Base-by-base conservation (phyloP, 2,113 vertebrate species). In the Salminus brasiliensis region DNA sequence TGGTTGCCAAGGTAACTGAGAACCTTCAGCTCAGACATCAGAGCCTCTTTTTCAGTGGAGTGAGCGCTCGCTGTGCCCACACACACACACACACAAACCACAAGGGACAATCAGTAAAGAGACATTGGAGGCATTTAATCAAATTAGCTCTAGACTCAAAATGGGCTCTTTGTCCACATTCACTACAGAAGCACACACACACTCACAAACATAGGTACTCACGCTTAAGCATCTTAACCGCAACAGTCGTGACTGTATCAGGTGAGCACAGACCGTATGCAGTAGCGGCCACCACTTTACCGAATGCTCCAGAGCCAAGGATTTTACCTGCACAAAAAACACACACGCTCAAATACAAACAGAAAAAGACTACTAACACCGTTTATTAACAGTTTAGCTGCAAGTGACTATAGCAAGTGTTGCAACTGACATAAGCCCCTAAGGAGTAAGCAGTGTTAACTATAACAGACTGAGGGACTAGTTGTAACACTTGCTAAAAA, bases 141-240 rank as follows among this genome's bases (percentile, higher is more conserved):
- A 43, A 57, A 77, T 68, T 27, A 32, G 47, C 30, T 66, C 60
- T 55, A 27, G 32, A 62, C 11, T 1, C 52, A 30, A 66, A 52
- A 76, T 67, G 12, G 45, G 15, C 47, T 67, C 15, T 67, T 25
- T 65, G 30, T 72, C n/a, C 71, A 21, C 13, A 27, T 23, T 36
- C 30, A 23, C 71, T 18, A n/a, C 62, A 63, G 21, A 36, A 59
- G 55, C 39, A 84, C 23, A 63, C 62, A 47, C 55, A 63, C 25
- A 52, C 27, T 29, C 34, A 57, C 30, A 82, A 47, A 69, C 11
- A 60, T 15, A 83, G 5, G 75, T 25, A 86, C 96, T 96, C 89
- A 99, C 98, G 94, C 87, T 99, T 99, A 0, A 99, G 94, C 97
- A 99, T 99, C 90, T 99, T 99, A 76, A 99, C 97, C 9, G 98